Base-by-base conservation (phyloP, 2,797 vertebrate species). In the Phataginus tetradactyla region DNA sequence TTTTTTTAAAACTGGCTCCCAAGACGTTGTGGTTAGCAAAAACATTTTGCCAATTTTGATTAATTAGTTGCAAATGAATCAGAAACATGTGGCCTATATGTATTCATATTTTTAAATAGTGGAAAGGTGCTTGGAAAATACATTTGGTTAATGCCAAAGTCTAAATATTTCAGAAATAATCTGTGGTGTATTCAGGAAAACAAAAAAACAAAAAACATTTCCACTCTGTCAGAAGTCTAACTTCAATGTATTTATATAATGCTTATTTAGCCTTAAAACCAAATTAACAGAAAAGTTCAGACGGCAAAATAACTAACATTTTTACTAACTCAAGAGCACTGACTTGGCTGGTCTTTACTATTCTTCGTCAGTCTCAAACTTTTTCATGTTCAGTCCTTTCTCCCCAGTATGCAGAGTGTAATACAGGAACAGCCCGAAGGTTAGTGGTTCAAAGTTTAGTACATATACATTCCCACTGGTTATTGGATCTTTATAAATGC, bases 61-160 rank as follows among this genome's bases (percentile, higher is more conserved):
- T 86, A 88, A 97, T 95, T 84, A 90, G 90, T 94, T 97, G 74
- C 86, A 95, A 96, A 95, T 89, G 84, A 96, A 95, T 97, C 85
- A 95, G 93, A 97, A 97, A 94, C 95, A 95, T 95, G 80, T 91
- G 93, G 51, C 51, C 51, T 91, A 45, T 64, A 95, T 39, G 25
- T 72, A 68, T 83, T 94, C 75, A 55, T 94, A 94, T 88, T 87
- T 74, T 86, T 90, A 80, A 97, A 86, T 68, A 77, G 69, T n/a
- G 64, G 64, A 94, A 96, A 92, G 59, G 79, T 88, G 23, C 63
- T 96, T 97, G 29, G 71, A 78, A 96, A 94, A 85, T 55, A 83
- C 63, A 94, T 83, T 95, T 88, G 77, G 75, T 87, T 77, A 93
- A 92, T 88, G 72, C 78, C 39, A 42, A 86, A 71, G 42, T 95